Evolutionary conservation across 2,888 invertebrate species (phyloP), one percentile per base, ranked within the genome.

Genomic region (Macrophya alboannulata): DNA sequence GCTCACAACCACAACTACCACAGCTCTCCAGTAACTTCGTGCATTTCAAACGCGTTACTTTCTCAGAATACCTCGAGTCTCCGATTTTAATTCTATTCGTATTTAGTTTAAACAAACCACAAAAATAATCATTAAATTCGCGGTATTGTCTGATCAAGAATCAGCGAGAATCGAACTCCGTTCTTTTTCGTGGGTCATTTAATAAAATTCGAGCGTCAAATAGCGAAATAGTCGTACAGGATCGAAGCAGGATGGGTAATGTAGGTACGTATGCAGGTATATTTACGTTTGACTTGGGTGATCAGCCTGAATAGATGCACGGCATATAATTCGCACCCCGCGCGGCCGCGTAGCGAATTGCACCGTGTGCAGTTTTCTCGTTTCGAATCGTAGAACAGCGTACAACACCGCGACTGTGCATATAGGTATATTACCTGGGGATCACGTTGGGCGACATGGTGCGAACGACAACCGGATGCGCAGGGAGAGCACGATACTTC

Each of bases 381-480:
- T 31, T 25, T 51, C 77, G 77, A 51, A 37, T 55, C 79, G 37
- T 79, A 48, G 76, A 76, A 77, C 10, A 21, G 25, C 43, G 40
- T 81, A 40, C 25, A 40, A 25, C 43, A n/a, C 15, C 48, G 31
- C 51, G 55, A 43, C 40, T 62, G 12, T 62, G 12, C 40, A 77
- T 21, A 45, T 48, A 48, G 5, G 15, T 76, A 77, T 12, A 72
- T 71, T 81, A 37, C 62, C 59, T 59, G 43, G 43, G 62, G 17
- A 81, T 62, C 25, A 62, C 59, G 59, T 81, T 68, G 81, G 81
- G 62, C 43, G 81, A 62, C 81, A 81, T 51, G 62, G 81, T 81
- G 81, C 81, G 81, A 81, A 81, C 91, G 92, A 92, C 92, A 93
- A 92, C 92, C 92, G 93, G 92, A 93, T 93, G 91, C 91, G 90